Base-by-base conservation (phyloP, 35 echinoderm and acorn worm genomes). In the Holothuria glaberrima region DNA sequence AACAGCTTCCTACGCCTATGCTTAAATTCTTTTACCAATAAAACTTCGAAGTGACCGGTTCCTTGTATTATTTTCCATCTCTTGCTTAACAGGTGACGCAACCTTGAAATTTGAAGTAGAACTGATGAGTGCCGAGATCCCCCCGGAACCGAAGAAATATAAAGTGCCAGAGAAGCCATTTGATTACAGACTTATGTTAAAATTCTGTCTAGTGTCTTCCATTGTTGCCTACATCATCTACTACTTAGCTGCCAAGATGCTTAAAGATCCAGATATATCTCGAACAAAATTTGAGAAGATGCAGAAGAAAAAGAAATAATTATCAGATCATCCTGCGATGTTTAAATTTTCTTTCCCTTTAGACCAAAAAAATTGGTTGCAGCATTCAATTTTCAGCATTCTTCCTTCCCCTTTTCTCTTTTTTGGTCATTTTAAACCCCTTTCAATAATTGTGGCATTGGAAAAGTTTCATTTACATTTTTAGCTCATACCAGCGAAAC, bases 171-270 rank as follows among this genome's bases (percentile, higher is more conserved):
- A 5, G 13, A 12, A 78, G 22, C 44, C 74, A 18, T 22, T 78
- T 24, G 44, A 78, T 28, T 78, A 78, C 41, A 78, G 50, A 48
- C 50, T 78, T 78, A 30, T 78, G 20, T 78, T 78, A 4, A 78
- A 78, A 24, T 10, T 78, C 9, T 21, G 44, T 7, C 18, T 9
- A 0, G 50, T 78, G 9, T 48, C 74, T 21, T 48, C 38, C 50
- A 25, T 78, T 78, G 50, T 78, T 78, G 44, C 50, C 19, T 78
- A 78, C 9, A 19, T 78, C 20, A 24, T 78, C 44, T 78, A 78
- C 33, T 48, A 41, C 6, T 27, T 78, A 48, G 27, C 21, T 19
- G 74, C n/a, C 44, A 78, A 78, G 38, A 78, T 78, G 74, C 25
- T 78, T 48, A 48, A 22, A 48, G 74, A 48, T 6, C 74, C 74